A percentile compares a stretch with the other conserved stretches of the same genome.
These are phyloP conservation scores for Ctenopoma multispine DNA, from an alignment of 2,797 vertebrate species.

Conservation along the genomic window DNA sequence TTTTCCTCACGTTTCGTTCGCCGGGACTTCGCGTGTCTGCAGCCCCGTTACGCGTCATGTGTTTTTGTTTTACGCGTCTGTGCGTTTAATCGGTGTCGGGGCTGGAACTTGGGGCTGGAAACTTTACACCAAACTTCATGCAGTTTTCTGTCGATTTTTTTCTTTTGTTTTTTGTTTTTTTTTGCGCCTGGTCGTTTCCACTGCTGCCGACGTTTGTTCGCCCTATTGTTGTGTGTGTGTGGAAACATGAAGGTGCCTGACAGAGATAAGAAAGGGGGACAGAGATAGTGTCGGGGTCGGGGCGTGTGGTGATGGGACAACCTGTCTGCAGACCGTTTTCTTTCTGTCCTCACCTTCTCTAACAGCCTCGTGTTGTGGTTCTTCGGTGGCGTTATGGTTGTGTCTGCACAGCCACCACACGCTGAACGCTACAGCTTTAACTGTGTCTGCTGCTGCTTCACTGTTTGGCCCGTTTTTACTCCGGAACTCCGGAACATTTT, in stretches of 20 bases:
- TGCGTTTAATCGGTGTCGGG: neutral
- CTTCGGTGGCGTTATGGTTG: no score
- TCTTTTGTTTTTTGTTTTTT: no score
- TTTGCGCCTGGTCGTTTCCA: neutral
- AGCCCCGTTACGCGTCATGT: neutral
- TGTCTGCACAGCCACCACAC: no score
- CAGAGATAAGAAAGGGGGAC: neutral
- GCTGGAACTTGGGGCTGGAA: constrained; percentile 1
- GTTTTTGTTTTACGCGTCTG: neutral
- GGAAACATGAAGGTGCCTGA: neutral
- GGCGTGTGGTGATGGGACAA: neutral
- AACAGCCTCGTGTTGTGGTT: neutral
- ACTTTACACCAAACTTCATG: constrained; percentile 29
- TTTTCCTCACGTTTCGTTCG: no score
- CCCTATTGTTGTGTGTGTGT: neutral
- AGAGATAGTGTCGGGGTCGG: no score
- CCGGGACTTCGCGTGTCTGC: neutral
- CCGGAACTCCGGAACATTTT: no score
- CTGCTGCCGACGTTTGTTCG: neutral
- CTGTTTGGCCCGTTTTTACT: no score
- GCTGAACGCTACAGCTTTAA: no score
- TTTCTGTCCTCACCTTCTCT: neutral
- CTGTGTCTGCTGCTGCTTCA: no score
- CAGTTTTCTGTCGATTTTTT: neutral
- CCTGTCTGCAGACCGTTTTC: neutral